Conservation (phyloP, 2,113 vertebrate species). For the Leuciscus idus region DNA sequence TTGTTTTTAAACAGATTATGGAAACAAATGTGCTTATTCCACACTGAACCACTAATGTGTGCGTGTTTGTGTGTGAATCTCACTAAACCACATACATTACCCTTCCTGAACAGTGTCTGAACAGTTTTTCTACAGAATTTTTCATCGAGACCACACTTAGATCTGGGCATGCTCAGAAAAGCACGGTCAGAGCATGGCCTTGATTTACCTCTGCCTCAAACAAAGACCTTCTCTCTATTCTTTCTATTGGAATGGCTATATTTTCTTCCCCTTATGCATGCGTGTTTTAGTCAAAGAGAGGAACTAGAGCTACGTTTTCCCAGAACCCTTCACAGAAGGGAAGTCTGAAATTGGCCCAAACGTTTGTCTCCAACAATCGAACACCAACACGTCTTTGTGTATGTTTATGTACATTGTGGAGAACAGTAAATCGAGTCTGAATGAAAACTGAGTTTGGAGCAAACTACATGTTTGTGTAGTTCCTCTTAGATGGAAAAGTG, state of each 20-base stretch:
- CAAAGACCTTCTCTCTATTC: slow-evolving; percentile 37
- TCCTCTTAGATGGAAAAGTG: not conserved
- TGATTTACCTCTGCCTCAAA: slow-evolving; percentile 33
- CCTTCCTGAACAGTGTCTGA: not conserved
- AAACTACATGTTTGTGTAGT: not conserved
- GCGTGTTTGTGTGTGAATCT: not conserved
- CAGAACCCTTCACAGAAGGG: slow-evolving; percentile 54
- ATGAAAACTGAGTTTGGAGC: not conserved
- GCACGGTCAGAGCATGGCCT: slow-evolving; percentile 14
- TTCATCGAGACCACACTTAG: not conserved
- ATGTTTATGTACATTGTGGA: not conserved
- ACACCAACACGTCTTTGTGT: not conserved
- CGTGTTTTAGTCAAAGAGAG: slow-evolving; percentile 35
- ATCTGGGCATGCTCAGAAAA: slow-evolving; percentile 19
- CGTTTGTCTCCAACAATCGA: not conserved
- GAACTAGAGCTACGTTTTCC: slow-evolving; percentile 53
- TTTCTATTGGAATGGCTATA: slow-evolving; percentile 28
- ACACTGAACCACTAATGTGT: not conserved
- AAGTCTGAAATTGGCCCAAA: slow-evolving; percentile 42
- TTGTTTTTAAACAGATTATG: not conserved
- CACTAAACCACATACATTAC: slow-evolving; percentile 6
- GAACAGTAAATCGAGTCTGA: not conserved
- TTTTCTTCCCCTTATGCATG: slow-evolving; percentile 34
- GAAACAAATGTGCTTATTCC: not conserved
- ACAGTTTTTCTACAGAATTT: slow-evolving; percentile 19